A percentile compares a stretch with the other conserved stretches of the same genome.
Conservation (phyloP, 1,140 invertebrate species). For the Habropoda laboriosa region DNA sequence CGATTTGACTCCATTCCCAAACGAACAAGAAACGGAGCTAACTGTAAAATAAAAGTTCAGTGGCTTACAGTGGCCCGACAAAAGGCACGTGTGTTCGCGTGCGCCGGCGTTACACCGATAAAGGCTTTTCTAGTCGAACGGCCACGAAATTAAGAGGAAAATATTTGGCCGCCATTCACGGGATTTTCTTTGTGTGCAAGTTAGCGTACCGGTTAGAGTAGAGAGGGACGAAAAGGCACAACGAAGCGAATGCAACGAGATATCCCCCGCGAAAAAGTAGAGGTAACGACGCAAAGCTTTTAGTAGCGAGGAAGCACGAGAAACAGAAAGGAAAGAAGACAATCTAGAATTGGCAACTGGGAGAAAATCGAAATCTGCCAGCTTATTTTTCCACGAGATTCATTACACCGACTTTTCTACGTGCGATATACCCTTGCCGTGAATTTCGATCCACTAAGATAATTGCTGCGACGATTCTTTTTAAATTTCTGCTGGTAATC, state of each 20-base stretch:
- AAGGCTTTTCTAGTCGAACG: neutral
- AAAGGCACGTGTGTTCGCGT: neutral
- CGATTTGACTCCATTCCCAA: neutral
- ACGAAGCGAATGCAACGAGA: constrained; percentile 17
- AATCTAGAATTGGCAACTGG: neutral
- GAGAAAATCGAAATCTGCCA: neutral
- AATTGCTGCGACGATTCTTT: no score
- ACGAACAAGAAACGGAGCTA: neutral
- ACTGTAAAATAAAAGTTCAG: neutral
- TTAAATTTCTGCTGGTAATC: no score
- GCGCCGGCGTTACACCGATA: constrained; percentile 21
- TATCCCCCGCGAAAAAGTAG: constrained; percentile 30
- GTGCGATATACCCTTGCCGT: no score
- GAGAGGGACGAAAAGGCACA: neutral
- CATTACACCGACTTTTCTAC: neutral
- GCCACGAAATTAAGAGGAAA: constrained; percentile 60
- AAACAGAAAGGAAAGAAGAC: neutral
- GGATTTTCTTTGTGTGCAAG: constrained; percentile 56
- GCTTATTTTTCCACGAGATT: neutral
- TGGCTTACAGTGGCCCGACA: neutral
- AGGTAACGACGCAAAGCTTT: constrained; percentile 38
- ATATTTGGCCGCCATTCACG: constrained; percentile 46
- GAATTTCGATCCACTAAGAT: no score
- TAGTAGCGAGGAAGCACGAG: constrained; percentile 5
- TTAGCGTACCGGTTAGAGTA: constrained; percentile 7